These are phyloP conservation scores for Hippopotamyrus pictus DNA, from an alignment of 2,797 vertebrate genomes.

Conservation along the genomic window DNA sequence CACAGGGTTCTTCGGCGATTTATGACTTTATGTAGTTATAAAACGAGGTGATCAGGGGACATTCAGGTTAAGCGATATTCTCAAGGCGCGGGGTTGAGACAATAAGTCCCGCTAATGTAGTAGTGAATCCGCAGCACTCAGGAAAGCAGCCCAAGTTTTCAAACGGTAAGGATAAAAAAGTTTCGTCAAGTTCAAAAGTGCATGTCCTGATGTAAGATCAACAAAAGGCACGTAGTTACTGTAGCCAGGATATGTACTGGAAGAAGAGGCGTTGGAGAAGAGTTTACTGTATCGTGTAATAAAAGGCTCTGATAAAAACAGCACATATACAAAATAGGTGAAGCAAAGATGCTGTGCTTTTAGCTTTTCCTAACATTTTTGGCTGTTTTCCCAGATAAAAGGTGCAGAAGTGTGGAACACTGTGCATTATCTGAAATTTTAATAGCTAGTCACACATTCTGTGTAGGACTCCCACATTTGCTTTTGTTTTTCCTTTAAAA, in stretches of 20 bases:
- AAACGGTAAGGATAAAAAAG: background rate
- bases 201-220: background rate
- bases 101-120: background rate
- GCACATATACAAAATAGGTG: background rate
- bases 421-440: background rate
- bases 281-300: background rate
- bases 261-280: background rate
- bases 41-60: background rate
- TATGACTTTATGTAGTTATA: background rate
- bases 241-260: background rate
- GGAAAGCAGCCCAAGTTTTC: background rate
- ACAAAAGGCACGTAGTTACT: background rate
- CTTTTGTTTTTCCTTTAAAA: background rate
- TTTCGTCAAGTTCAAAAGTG: constrained; percentile 3
- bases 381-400: constrained; percentile 6
- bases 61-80: background rate
- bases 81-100: background rate
- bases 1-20: background rate
- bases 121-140: background rate
- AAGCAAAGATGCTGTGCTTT: background rate
- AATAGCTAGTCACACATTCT: background rate
- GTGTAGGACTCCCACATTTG: background rate
- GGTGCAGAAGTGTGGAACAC: background rate
- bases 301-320: background rate
- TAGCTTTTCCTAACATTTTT: background rate